phyloP scores from a whole-genome alignment of 2,797 vertebrate species.

The Hippopotamyrus pictus region DNA sequence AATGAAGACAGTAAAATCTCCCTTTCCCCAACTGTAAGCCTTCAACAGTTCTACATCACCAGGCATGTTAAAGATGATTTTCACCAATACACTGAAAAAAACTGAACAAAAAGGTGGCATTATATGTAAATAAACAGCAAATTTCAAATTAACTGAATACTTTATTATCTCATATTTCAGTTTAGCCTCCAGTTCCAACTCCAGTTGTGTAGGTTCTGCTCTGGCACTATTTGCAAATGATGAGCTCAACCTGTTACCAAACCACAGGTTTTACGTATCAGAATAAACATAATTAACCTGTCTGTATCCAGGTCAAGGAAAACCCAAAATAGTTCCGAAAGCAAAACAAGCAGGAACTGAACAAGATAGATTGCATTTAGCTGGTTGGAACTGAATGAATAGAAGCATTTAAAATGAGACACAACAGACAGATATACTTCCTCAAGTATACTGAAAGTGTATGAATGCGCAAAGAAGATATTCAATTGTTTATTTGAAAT shows the following conservation, averaged over 20 bases:
- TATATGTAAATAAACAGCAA: neutral
- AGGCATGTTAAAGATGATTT: neutral
- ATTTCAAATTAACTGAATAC: neutral
- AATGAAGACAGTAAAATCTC: neutral
- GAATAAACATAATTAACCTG: neutral
- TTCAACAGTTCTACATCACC: neutral
- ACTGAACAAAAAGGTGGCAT: neutral
- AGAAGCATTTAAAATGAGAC: neutral
- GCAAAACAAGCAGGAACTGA: neutral
- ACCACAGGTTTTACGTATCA: neutral
- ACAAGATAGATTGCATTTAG: neutral
- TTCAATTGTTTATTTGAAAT: neutral
- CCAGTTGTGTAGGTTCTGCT: conserved; percentile 2
- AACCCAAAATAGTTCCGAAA: neutral
- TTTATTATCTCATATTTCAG: neutral
- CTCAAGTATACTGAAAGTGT: neutral
- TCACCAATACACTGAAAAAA: neutral
- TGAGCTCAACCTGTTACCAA: neutral
- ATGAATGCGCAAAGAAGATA: neutral
- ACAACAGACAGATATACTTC: neutral
- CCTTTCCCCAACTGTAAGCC: neutral
- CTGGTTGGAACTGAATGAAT: neutral
- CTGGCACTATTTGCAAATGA: neutral
- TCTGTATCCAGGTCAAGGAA: neutral
- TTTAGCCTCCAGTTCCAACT: neutral